Conservation (phyloP, 1,140 invertebrate species). For the Ptiloglossa arizonensis region DNA sequence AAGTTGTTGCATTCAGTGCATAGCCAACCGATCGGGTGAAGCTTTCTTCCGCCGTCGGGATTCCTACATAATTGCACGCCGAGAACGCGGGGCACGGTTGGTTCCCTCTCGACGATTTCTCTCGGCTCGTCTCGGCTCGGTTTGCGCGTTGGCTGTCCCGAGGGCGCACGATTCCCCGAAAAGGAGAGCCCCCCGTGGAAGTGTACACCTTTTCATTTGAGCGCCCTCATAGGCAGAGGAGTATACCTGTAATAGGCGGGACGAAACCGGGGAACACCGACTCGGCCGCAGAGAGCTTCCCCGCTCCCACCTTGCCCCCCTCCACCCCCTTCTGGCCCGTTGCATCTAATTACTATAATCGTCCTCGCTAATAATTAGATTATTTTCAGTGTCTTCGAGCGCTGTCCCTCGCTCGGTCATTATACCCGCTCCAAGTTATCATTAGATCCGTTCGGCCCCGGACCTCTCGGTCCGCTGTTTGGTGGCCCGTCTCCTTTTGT, state of each 20-base stretch:
- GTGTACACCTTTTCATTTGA: slow-evolving; percentile 68
- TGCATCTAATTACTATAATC: slow-evolving; percentile 70
- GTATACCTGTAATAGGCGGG: slow-evolving; percentile 62
- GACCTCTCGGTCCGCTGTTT: neutral
- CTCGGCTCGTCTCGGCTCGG: slow-evolving; percentile 45
- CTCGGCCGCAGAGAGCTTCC: neutral
- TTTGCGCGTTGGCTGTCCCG: slow-evolving; percentile 16
- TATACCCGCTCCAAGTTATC: slow-evolving; percentile 64
- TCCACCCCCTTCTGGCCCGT: slow-evolving; percentile 27
- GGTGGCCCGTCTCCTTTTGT: slow-evolving; percentile 3
- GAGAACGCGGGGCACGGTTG: slow-evolving; percentile 22
- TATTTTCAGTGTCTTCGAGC: slow-evolving; percentile 67
- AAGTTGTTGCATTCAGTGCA: slow-evolving; percentile 49
- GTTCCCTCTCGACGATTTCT: slow-evolving; percentile 45
- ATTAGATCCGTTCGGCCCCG: slow-evolving; percentile 51
- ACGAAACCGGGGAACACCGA: slow-evolving; percentile 40
- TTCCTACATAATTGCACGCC: slow-evolving; percentile 63
- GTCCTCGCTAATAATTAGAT: slow-evolving; percentile 69
- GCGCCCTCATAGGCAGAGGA: slow-evolving; percentile 49
- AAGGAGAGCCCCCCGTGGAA: slow-evolving; percentile 42
- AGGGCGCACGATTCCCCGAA: slow-evolving; percentile 56
- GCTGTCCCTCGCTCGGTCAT: slow-evolving; percentile 49
- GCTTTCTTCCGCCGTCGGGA: slow-evolving; percentile 62
- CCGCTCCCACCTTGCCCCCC: neutral
- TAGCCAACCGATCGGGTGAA: slow-evolving; percentile 46